These are phyloP conservation scores for Erythrolamprus reginae DNA, from an alignment of 2,113 vertebrate genomes.

Conservation along the genomic window DNA sequence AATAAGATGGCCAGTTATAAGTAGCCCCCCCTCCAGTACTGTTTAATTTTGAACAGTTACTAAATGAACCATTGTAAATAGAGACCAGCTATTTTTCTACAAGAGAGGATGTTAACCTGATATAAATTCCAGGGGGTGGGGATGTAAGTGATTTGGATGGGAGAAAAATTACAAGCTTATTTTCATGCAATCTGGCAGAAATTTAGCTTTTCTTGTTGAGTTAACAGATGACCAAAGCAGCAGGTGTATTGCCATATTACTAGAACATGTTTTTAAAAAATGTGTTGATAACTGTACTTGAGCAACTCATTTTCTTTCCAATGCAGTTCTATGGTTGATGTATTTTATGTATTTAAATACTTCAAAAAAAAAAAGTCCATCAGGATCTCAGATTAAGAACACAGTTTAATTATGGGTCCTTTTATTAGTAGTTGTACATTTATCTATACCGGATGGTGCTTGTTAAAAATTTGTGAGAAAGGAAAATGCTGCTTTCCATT, in stretches of 20 bases:
- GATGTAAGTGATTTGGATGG: not conserved
- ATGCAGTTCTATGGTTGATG: not conserved
- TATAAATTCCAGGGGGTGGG: not conserved
- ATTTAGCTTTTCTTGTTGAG: not conserved
- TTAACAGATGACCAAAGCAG: not conserved
- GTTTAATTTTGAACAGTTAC: not conserved
- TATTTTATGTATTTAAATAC: not conserved
- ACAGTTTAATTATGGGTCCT: not conserved
- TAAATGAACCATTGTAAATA: too few relatives aligned
- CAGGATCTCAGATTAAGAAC: not conserved
- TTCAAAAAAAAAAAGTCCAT: too few relatives aligned
- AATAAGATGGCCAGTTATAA: not conserved
- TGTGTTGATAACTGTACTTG: not conserved
- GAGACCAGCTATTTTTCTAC: not conserved
- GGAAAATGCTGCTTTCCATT: not conserved
- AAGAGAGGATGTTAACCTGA: not conserved
- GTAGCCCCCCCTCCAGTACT: not conserved
- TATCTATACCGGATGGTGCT: not conserved
- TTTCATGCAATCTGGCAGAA: not conserved
- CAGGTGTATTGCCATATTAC: not conserved
- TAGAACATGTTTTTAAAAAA: not conserved
- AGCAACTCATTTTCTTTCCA: not conserved
- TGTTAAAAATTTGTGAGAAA: not conserved
- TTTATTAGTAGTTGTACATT: not conserved
- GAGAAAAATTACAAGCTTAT: not conserved